Percentiles rank a stretch among this genome's conserved stretches.
These are phyloP conservation scores for Molorchus minor DNA, from an alignment of 2,888 invertebrate species.

Conservation along the genomic window DNA sequence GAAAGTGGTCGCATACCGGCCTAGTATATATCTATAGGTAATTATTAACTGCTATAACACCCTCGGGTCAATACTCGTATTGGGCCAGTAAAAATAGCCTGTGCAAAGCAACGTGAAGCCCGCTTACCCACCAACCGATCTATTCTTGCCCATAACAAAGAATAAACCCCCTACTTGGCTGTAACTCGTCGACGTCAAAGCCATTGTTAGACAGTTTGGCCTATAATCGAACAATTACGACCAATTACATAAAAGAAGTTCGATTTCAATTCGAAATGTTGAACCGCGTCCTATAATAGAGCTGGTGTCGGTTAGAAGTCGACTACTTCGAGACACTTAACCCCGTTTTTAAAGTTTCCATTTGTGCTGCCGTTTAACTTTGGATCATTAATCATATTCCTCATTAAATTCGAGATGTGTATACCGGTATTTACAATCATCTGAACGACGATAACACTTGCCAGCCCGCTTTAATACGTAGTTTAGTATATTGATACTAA, in stretches of 20 bases:
- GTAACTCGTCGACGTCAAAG: not conserved
- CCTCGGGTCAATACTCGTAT: constrained; percentile 21
- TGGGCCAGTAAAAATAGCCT: not conserved
- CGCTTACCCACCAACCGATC: constrained; percentile 5
- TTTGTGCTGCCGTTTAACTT: not conserved
- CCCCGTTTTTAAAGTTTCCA: not conserved
- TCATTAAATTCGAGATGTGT: constrained; percentile 2
- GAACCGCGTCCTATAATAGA: not conserved
- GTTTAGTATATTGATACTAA: not conserved
- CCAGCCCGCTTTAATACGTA: not conserved
- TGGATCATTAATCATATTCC: not conserved
- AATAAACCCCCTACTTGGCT: not conserved
- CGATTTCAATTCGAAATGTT: not conserved
- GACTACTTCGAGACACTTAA: not conserved
- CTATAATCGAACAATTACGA: constrained; percentile 15
- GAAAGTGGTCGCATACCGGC: too few species aligned
- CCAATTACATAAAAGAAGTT: constrained; percentile 13
- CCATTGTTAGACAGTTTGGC: constrained; percentile 6
- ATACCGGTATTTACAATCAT: not conserved
- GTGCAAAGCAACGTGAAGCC: constrained; percentile 1
- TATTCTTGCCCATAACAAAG: constrained; percentile 7
- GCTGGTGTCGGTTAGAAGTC: not conserved
- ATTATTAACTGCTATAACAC: constrained; percentile 33
- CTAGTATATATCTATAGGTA: constrained; percentile 39
- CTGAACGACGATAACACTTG: not conserved